Percentiles rank a stretch among this genome's conserved stretches.
Evolutionary conservation across 2,797 vertebrate species (phyloP).

Genomic region (Acipenser ruthenus): DNA sequence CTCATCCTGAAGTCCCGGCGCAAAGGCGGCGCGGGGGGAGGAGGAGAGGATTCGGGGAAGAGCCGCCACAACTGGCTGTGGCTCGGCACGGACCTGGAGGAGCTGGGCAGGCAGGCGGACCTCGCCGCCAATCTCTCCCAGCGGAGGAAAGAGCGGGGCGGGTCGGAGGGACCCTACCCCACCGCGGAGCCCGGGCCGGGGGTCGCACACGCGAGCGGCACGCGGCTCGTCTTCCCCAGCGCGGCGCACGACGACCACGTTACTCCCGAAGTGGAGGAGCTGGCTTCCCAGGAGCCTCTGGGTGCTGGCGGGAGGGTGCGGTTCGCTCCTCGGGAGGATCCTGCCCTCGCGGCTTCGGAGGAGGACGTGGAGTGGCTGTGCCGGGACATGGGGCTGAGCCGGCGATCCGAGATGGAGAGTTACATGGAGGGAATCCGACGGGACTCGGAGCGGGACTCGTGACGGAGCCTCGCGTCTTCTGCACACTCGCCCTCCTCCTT

Average conservation of each 20-base stretch:
- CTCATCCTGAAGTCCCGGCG: conserved; percentile 63
- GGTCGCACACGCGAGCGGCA: background rate
- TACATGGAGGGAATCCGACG: background rate
- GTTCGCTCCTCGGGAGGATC: background rate
- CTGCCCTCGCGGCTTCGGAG: background rate
- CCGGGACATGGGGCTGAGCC: background rate
- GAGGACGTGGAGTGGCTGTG: background rate
- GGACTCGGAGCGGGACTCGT: background rate
- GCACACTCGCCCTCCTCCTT: too few species aligned
- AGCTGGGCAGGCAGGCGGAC: conserved; percentile 53
- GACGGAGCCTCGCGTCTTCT: too few species aligned
- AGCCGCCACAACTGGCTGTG: conserved; percentile 65
- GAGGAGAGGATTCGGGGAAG: background rate
- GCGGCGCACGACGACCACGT: background rate
- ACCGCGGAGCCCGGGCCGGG: background rate
- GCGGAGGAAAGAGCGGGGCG: background rate
- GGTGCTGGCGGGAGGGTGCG: background rate
- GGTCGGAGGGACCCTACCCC: background rate
- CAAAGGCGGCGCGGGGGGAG: conserved; percentile 40
- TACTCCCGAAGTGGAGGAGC: background rate
- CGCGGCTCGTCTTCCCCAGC: background rate
- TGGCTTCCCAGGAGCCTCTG: background rate
- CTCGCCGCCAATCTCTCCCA: conserved; percentile 10
- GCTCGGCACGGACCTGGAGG: conserved; percentile 56
- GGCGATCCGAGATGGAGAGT: background rate